Conservation (phyloP, 2,113 vertebrate species). For the Pantherophis guttatus region DNA sequence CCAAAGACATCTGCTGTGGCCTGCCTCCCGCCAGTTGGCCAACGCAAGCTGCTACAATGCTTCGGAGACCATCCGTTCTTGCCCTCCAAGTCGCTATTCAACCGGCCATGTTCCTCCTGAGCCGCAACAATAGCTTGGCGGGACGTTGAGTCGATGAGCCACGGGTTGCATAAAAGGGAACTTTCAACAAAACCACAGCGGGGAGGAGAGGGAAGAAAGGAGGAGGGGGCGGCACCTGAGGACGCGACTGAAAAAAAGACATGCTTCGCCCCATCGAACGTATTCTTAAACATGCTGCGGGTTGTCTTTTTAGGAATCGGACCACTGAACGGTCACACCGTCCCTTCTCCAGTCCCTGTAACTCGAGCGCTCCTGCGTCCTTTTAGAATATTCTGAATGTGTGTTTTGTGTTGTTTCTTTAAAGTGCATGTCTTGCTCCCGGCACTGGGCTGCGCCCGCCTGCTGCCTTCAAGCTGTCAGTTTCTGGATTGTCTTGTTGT, state of each 20-base stretch:
- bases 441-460: constrained; percentile 51
- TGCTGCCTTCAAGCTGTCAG: constrained; percentile 81
- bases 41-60: constrained; percentile 58
- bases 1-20: constrained; percentile 85
- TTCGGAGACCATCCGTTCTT: constrained; percentile 64
- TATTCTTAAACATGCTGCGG: constrained; percentile 66
- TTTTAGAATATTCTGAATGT: background rate
- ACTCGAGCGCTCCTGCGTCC: background rate
- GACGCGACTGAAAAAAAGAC: constrained; percentile 66
- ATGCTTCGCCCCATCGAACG: constrained; percentile 64
- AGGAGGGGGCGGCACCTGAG: constrained; percentile 58
- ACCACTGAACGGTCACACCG: constrained; percentile 33
- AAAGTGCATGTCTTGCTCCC: constrained; percentile 47
- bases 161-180: constrained; percentile 48
- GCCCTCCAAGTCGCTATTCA: constrained; percentile 52
- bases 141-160: constrained; percentile 46
- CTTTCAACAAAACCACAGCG: constrained; percentile 50
- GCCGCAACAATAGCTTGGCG: constrained; percentile 55
- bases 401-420: background rate
- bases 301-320: constrained; percentile 47
- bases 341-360: constrained; percentile 28
- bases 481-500: constrained; percentile 99
- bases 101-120: constrained; percentile 62
- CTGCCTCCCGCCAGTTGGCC: constrained; percentile 74
- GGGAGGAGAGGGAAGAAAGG: constrained; percentile 29